Evolutionary conservation across 2,113 vertebrate species (phyloP), one percentile per base, ranked within the genome.

Genomic region (Apeltes quadracus): DNA sequence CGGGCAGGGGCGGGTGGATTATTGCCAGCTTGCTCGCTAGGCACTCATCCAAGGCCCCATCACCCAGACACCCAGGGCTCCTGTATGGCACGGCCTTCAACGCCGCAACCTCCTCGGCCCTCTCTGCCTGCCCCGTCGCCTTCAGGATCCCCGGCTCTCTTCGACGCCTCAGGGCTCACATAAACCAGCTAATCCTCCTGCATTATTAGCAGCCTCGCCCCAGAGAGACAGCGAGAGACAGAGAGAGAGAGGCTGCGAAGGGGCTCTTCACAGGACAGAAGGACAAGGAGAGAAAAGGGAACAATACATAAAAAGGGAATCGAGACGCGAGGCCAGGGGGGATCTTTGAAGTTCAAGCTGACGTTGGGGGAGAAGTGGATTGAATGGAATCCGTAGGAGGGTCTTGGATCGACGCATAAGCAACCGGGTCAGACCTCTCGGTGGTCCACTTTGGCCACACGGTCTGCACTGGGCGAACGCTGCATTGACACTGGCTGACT

Each of bases 121-220:
- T 76, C 72, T 46, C 16, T 75, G 72, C 83, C 74, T 76, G 73
- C 83, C 72, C 69, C 69, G 76, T 85, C 79, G 73, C 87, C 87
- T 83, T 67, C 62, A 81, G 86, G 79, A 87, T 81, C 80, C 77
- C 83, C 62, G 76, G 87, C 87, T 84, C 82, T 84, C 78, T 78
- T 81, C 72, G 43, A 65, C 1, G 84, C 82, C 78, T 89, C 75
- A 25, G 68, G n/a, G 82, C 88, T 87, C 87, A 87, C 80, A 91
- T 87, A 83, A 92, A 89, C 78, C 84, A 87, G 77, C 84, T 90
- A 92, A 90, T 92, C 88, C 85, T 90, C 76, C 79, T 91, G 86
- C 85, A 93, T 92, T 90, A 91, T 91, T 92, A 90, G 91, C 78
- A 86, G 76, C 67, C 73, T 74, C 61, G 34, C 84, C 80, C 82